Conservation (phyloP, 35 echinoderm and acorn worm genomes). For the Ptychodera flava region DNA sequence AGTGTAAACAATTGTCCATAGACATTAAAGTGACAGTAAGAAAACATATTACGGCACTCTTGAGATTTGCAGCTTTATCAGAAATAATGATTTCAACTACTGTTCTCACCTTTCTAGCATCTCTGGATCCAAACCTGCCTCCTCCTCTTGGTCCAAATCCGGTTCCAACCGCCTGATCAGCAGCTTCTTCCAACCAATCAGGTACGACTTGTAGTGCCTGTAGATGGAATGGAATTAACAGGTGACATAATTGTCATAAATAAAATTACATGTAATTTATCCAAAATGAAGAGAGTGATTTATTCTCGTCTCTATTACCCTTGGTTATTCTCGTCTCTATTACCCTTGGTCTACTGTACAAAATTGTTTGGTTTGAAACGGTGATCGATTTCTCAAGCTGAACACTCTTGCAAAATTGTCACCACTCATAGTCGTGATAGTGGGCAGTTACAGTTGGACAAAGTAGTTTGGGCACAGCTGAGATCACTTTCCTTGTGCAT, state of each 20-base stretch:
- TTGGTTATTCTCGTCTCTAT: no score
- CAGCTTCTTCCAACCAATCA: slow-evolving; percentile 79
- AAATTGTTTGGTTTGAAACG: neutral
- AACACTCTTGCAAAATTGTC: neutral
- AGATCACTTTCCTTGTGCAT: no score
- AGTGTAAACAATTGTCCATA: no score
- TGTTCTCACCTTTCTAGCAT: slow-evolving; percentile 89
- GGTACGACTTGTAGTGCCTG: slow-evolving; percentile 91
- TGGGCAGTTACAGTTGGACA: no score
- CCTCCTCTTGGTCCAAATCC: slow-evolving; percentile 70
- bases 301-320: neutral
- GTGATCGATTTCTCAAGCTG: neutral
- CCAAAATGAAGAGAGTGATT: neutral
- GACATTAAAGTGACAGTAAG: no score
- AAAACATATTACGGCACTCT: no score
- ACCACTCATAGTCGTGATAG: neutral
- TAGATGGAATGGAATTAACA: neutral
- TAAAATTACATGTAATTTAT: no score
- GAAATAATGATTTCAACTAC: no score
- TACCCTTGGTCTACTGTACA: no score
- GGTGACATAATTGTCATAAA: no score
- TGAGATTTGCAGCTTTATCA: no score
- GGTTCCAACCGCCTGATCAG: slow-evolving; percentile 67
- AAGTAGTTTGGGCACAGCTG: no score
- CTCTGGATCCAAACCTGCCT: slow-evolving; percentile 81